Evolutionary conservation across 2,797 vertebrate species (phyloP).

Genomic region (Delichon dasypus): DNA sequence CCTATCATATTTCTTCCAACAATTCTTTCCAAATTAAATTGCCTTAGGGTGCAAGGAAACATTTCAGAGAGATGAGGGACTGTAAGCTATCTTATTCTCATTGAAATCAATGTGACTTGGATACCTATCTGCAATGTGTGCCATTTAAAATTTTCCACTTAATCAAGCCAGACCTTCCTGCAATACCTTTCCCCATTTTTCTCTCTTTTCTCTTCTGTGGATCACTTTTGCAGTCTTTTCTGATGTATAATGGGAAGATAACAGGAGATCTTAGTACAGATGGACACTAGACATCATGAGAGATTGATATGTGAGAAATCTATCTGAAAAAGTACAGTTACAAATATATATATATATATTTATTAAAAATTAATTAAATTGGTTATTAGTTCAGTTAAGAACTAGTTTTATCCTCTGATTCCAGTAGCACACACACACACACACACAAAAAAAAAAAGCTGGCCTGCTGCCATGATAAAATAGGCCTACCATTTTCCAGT

Average conservation of each 20-base stretch:
- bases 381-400: neutral
- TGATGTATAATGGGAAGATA: neutral
- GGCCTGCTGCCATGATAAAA: constrained; percentile 3
- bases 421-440: neutral
- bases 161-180: neutral
- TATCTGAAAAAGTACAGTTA: neutral
- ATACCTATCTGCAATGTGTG: neutral
- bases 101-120: neutral
- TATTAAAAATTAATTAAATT: neutral
- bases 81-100: neutral
- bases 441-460: neutral
- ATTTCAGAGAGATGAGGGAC: constrained; percentile 42
- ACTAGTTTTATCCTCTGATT: neutral
- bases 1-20: constrained; percentile 57
- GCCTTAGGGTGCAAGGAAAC: constrained; percentile 20
- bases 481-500: neutral
- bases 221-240: neutral
- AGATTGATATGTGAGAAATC: neutral
- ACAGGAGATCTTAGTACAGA: neutral
- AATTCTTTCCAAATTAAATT: constrained; percentile 58
- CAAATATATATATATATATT: neutral
- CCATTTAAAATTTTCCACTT: neutral
- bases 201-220: neutral
- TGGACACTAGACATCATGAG: neutral
- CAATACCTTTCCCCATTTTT: neutral